A percentile compares a stretch with the other conserved stretches of the same genome.
phyloP scores from a whole-genome alignment of 2,113 vertebrate genomes.

The Peromyscus leucopus region DNA sequence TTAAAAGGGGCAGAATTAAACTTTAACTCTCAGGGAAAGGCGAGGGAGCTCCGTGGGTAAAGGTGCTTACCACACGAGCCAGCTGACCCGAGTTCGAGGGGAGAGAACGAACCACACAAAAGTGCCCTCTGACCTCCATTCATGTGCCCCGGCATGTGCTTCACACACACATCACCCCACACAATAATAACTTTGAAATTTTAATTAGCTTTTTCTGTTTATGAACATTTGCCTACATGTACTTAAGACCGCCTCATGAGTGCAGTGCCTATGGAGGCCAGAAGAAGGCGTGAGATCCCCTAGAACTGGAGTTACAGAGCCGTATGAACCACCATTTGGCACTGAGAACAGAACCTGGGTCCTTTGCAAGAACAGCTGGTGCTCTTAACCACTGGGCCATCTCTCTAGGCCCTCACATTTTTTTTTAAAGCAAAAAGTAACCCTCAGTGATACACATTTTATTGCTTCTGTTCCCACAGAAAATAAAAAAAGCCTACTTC shows the following conservation, averaged over 20 bases:
- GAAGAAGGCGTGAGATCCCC: background rate
- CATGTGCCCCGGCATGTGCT: background rate
- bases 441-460: background rate
- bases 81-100: background rate
- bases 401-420: background rate
- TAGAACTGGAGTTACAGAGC: background rate
- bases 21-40: background rate
- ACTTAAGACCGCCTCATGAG: background rate
- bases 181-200: background rate
- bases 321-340: background rate
- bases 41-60: background rate
- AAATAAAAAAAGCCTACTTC: background rate
- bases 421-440: background rate
- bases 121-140: background rate
- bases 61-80: background rate
- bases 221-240: background rate
- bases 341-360: background rate
- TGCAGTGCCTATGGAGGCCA: background rate
- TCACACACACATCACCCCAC: too few species aligned
- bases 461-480: background rate
- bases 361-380: background rate
- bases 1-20: constrained; percentile 56
- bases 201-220: background rate
- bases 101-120: too few species aligned
- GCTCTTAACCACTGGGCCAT: background rate